phyloP scores from a whole-genome alignment of 2,888 invertebrate species.

The Drosophila melanosoma region DNA sequence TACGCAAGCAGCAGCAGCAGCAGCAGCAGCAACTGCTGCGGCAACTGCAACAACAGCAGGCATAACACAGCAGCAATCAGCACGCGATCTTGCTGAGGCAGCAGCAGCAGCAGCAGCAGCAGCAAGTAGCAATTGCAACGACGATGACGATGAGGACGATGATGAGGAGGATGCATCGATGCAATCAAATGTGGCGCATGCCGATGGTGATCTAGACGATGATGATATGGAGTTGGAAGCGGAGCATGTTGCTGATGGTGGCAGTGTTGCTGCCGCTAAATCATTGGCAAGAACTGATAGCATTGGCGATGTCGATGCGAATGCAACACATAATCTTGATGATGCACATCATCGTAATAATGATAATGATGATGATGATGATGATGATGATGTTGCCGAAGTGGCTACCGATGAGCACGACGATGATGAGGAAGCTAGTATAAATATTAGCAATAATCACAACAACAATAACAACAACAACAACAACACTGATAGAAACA shows the following conservation, averaged over 20 bases:
- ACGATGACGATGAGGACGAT: conserved; percentile 70
- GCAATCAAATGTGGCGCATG: conserved; percentile 67
- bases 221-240: conserved; percentile 69
- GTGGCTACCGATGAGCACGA: conserved; percentile 26
- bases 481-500: conserved; percentile 55
- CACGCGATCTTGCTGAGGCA: conserved; percentile 33
- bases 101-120: conserved; percentile 35
- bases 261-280: conserved; percentile 33
- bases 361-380: conserved; percentile 17
- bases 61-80: conserved; percentile 38
- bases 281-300: conserved; percentile 53
- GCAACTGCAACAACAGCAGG: conserved; percentile 15
- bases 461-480: conserved; percentile 75
- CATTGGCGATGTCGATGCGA: conserved; percentile 40
- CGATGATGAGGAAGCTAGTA: conserved; percentile 61
- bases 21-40: conserved; percentile 15
- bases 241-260: conserved; percentile 43
- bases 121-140: conserved; percentile 39
- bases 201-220: conserved; percentile 55
- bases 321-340: conserved; percentile 16
- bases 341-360: conserved; percentile 16
- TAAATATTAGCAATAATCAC: conserved; percentile 80
- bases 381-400: conserved; percentile 15
- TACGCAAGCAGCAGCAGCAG: conserved; percentile 25
- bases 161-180: conserved; percentile 70